Evolutionary conservation across 2,113 vertebrate species (phyloP), one percentile per base, ranked within the genome.

Genomic region (Pygoscelis adeliae): DNA sequence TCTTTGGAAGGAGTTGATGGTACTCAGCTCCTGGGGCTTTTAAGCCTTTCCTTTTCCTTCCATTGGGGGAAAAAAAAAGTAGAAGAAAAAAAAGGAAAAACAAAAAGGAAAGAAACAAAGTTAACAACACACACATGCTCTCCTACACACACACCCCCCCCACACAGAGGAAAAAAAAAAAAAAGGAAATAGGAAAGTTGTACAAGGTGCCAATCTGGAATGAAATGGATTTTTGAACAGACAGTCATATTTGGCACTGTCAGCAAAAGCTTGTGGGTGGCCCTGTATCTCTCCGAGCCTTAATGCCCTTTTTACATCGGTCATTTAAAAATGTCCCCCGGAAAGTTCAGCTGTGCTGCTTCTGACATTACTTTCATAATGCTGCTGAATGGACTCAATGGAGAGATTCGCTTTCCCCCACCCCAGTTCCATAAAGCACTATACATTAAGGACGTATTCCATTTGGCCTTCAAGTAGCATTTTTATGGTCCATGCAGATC

Each of bases 211-310:
- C 61, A 84, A 74, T 80, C 83, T 92, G 96, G 89, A 94, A 97
- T 96, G 84, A 97, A 97, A 97, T 88, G 89, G 87, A 81, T 58
- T 97, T 96, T 93, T 91, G 83, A 97, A 93, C 67, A 96, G 90
- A 91, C 53, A 92, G 97, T 95, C 92, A 65, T 96, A 96, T 97
- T 98, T 97, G 92, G 96, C 93, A 95, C 93, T 89, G 87, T 96
- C 87, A 96, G 92, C 86, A 97, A 97, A 96, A 97, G 96, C 95
- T 94, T 96, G 63, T 95, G 92, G 61, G 85, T 85, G 90, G 88
- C 72, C 82, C 30, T 73, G 44, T 72, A 53, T 89, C 46, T 86
- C 79, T 91, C 77, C 1, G 63, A 92, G 80, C 63, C 89, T 94
- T 93, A 95, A 97, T 94, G 91, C 88, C 94, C 91, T 95, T 96